These are phyloP conservation scores for Blennius ocellaris DNA, from an alignment of 2,113 vertebrate genomes.

Conservation along the genomic window DNA sequence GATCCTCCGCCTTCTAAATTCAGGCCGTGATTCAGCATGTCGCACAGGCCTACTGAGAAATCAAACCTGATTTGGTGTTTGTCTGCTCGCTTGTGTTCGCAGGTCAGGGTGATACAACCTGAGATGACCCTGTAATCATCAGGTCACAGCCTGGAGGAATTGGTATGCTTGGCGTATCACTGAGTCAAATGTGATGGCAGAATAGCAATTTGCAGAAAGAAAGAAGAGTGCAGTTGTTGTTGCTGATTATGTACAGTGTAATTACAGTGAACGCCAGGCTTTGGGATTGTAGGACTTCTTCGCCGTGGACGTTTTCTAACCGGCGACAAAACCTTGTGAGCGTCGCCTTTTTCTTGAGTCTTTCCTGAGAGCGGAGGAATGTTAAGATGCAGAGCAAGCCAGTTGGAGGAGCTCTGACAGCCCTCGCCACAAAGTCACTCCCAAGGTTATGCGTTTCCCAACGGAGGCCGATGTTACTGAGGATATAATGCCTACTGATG, in stretches of 20 bases:
- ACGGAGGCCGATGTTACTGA: constrained; percentile 62
- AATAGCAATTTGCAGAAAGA: constrained; percentile 1
- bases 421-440: constrained; percentile 73
- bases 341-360: constrained; percentile 14
- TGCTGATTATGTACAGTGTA: neutral
- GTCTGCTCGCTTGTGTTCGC: constrained; percentile 46
- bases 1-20: constrained; percentile 38
- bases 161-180: constrained; percentile 20
- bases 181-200: neutral
- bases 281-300: constrained; percentile 6
- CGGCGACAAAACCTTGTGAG: constrained; percentile 25
- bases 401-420: constrained; percentile 58
- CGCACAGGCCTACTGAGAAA: constrained; percentile 26
- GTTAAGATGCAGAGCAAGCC: constrained; percentile 70
- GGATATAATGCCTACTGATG: constrained; percentile 74
- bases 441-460: constrained; percentile 76
- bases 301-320: constrained; percentile 5
- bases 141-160: constrained; percentile 39
- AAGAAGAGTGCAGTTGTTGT: neutral
- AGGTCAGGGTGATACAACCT: constrained; percentile 48
- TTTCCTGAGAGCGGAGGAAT: constrained; percentile 33
- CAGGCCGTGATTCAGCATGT: constrained; percentile 39
- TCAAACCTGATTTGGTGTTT: constrained; percentile 37
- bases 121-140: constrained; percentile 48
- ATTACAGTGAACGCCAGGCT: constrained; percentile 3